Percentiles rank a stretch among this genome's conserved stretches.
Conservation (phyloP, 2,888 invertebrate genomes). For the Sarcophaga carnaria region DNA sequence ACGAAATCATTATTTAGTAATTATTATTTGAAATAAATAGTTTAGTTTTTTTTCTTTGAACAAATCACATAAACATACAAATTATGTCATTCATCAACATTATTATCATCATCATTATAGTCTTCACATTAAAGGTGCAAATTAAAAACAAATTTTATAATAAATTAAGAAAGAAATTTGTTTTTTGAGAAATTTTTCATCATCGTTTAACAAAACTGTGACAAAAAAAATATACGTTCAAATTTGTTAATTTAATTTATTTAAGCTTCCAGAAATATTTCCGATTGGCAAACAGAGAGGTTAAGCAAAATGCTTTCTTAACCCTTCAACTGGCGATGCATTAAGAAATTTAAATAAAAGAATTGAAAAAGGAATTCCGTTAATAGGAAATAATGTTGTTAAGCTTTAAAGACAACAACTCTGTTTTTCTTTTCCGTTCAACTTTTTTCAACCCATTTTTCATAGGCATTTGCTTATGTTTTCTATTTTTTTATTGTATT, state of each 20-base stretch:
- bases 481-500: too few species aligned
- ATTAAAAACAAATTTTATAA: slow-evolving; percentile 30
- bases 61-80: neutral
- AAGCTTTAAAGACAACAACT: neutral
- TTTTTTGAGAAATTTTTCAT: neutral
- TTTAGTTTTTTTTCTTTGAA: neutral
- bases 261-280: neutral
- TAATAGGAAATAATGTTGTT: neutral
- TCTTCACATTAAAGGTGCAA: slow-evolving; percentile 10
- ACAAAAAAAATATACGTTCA: neutral
- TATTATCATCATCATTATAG: neutral
- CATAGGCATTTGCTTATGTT: too few species aligned
- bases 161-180: neutral
- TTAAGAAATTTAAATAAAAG: too few species aligned
- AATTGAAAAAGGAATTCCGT: neutral
- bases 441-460: too few species aligned
- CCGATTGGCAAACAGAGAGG: neutral
- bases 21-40: neutral
- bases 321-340: too few species aligned
- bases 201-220: slow-evolving; percentile 2
- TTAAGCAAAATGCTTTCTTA: neutral
- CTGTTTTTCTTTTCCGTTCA: too few species aligned
- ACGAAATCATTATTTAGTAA: neutral
- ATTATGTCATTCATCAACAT: neutral
- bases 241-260: slow-evolving; percentile 12